These are phyloP conservation scores for Biston betularia DNA, from an alignment of 2,888 invertebrate species.

Conservation along the genomic window DNA sequence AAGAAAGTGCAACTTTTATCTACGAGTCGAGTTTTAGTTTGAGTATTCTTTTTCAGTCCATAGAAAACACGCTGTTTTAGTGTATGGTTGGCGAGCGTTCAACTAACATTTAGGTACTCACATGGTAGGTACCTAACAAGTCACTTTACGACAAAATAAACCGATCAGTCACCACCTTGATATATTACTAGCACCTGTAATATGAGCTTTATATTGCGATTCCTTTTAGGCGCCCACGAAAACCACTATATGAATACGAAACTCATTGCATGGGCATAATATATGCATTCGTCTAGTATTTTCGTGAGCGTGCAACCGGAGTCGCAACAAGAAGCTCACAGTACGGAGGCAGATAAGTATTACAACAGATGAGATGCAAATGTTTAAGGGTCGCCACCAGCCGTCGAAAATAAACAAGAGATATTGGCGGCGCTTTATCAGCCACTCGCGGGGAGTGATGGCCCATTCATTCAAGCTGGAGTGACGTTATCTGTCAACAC, in stretches of 20 bases:
- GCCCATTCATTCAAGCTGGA: conserved; percentile 32
- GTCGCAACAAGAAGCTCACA: too few relatives aligned
- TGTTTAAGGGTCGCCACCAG: conserved; percentile 7
- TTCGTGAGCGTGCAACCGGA: too few relatives aligned
- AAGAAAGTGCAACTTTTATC: conserved; percentile 21
- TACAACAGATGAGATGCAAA: conserved; percentile 13
- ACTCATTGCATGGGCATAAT: too few relatives aligned
- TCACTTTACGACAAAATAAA: too few relatives aligned
- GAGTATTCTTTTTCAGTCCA: not conserved
- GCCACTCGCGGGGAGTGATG: conserved; percentile 24
- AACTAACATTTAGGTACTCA: not conserved
- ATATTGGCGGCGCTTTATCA: conserved; percentile 33
- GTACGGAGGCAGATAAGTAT: too few relatives aligned
- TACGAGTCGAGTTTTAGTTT: not conserved
- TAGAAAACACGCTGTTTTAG: not conserved
- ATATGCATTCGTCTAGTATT: too few relatives aligned
- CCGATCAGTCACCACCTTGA: too few relatives aligned
- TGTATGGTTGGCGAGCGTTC: not conserved
- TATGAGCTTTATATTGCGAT: too few relatives aligned
- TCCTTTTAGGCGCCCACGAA: too few relatives aligned
- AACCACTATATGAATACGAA: too few relatives aligned
- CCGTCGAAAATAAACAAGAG: conserved; percentile 27
- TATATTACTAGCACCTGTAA: too few relatives aligned
- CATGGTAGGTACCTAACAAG: too few relatives aligned
- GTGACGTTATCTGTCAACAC: conserved; percentile 35